A percentile compares a stretch with the other conserved stretches of the same genome.
Evolutionary conservation across 2,797 vertebrate species (phyloP).

Genomic region (Nannoperca australis): DNA sequence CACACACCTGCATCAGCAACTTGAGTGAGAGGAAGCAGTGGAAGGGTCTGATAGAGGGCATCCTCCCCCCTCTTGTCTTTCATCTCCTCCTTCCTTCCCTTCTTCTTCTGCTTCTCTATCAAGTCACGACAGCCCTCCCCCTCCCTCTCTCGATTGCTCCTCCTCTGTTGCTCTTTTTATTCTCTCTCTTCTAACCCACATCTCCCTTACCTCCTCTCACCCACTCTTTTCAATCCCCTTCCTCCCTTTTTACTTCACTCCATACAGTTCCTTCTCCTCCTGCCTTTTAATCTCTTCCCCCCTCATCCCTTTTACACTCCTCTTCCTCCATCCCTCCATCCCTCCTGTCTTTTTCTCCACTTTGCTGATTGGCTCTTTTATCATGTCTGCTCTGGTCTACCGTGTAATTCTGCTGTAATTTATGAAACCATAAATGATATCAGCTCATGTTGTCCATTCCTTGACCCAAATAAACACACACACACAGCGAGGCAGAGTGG

Average conservation of each 20-base stretch:
- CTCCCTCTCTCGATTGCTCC: conserved; percentile 6
- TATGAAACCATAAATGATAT: conserved; percentile 57
- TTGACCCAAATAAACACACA: conserved; percentile 52
- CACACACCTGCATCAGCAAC: conserved; percentile 69
- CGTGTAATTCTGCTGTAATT: conserved; percentile 29
- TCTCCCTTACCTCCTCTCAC: conserved; percentile 22
- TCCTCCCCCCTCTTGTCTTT: conserved; percentile 36
- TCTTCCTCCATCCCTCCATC: background rate
- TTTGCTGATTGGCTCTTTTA: conserved; percentile 57
- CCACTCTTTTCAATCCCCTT: background rate
- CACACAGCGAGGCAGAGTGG: background rate
- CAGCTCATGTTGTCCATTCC: conserved; percentile 28
- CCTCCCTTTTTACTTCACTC: background rate
- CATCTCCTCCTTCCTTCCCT: background rate
- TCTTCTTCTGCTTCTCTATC: conserved; percentile 35
- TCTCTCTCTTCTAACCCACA: conserved; percentile 40
- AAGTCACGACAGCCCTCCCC: conserved; percentile 50
- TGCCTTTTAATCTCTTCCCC: background rate
- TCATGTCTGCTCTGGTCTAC: conserved; percentile 29
- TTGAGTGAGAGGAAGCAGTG: conserved; percentile 43
- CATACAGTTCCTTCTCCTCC: background rate
- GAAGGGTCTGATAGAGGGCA: conserved; percentile 67
- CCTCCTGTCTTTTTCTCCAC: background rate
- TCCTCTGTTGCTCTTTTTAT: conserved; percentile 18
- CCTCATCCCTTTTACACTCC: background rate